Conservation (phyloP, 2,888 invertebrate species). For the Nematopogon swammerdamellus region DNA sequence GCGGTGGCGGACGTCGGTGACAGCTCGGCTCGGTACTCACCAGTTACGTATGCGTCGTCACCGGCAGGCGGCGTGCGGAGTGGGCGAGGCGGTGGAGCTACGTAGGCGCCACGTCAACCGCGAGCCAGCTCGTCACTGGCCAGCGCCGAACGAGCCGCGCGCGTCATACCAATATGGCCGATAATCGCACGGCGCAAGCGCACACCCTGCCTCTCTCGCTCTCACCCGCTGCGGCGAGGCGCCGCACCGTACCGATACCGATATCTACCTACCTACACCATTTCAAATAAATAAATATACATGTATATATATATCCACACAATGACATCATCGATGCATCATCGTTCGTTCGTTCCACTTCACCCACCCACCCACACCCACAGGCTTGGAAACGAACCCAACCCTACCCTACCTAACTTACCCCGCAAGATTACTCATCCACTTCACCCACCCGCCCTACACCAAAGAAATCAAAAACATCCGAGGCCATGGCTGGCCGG, state of each 20-base stretch:
- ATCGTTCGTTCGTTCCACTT: not conserved
- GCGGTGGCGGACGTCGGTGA: conserved; percentile 34
- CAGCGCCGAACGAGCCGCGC: conserved; percentile 70
- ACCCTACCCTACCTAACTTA: too few relatives aligned
- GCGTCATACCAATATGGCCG: conserved; percentile 76
- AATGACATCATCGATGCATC: conserved; percentile 4
- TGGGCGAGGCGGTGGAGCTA: conserved; percentile 89
- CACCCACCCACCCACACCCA: too few relatives aligned
- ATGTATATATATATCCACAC: not conserved
- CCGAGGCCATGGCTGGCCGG: too few relatives aligned
- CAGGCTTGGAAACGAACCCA: too few relatives aligned
- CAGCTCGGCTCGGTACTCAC: conserved; percentile 70
- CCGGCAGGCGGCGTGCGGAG: conserved; percentile 90
- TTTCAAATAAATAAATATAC: too few relatives aligned
- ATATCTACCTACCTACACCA: too few relatives aligned
- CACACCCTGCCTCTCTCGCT: conserved; percentile 12
- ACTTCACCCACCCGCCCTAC: too few relatives aligned
- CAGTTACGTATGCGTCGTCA: conserved; percentile 95
- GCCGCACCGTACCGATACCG: too few relatives aligned
- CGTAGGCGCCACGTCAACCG: conserved; percentile 92
- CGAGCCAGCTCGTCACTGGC: conserved; percentile 82
- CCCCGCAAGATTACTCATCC: too few relatives aligned
- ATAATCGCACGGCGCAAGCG: conserved; percentile 48
- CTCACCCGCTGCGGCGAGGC: conserved; percentile 5
- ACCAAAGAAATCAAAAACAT: too few relatives aligned